A percentile compares a stretch with the other conserved stretches of the same genome.
Conservation (phyloP, 53 echinoderm and acorn worm species). For the Stichopus horrens region DNA sequence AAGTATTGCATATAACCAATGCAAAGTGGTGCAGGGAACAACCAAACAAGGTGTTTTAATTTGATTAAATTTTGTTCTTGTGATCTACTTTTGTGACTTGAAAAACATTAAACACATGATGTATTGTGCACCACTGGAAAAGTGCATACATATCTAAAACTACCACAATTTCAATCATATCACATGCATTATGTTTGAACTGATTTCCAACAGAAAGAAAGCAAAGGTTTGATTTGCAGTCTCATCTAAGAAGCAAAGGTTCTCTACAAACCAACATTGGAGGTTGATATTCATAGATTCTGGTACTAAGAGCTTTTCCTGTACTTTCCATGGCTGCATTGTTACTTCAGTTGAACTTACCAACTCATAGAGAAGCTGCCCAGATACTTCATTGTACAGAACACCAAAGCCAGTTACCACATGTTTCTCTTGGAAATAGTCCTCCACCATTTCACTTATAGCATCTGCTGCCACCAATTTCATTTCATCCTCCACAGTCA, state of each 20-base stretch:
- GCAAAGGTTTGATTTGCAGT: too few relatives aligned
- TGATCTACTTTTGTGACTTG: too few relatives aligned
- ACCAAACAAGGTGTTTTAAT: too few relatives aligned
- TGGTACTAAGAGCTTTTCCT: neutral
- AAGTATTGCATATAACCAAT: too few relatives aligned
- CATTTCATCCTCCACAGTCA: neutral
- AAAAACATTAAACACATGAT: too few relatives aligned
- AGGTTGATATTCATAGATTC: neutral
- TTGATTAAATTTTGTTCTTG: too few relatives aligned
- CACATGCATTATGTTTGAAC: too few relatives aligned
- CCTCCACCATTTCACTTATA: neutral
- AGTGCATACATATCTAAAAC: too few relatives aligned
- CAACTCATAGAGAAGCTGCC: neutral
- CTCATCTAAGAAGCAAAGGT: neutral
- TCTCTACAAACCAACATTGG: neutral
- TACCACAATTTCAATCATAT: too few relatives aligned
- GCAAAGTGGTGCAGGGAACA: too few relatives aligned
- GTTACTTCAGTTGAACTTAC: neutral
- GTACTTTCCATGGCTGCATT: neutral
- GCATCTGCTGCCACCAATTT: constrained; percentile 18
- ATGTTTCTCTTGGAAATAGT: constrained; percentile 2
- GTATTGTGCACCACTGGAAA: too few relatives aligned
- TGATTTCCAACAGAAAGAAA: too few relatives aligned
- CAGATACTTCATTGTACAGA: neutral
- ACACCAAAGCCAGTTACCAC: neutral